Evolutionary conservation across 2,797 vertebrate species (phyloP), one percentile per base, ranked within the genome.

Genomic region (Arrhamphus sclerolepis): DNA sequence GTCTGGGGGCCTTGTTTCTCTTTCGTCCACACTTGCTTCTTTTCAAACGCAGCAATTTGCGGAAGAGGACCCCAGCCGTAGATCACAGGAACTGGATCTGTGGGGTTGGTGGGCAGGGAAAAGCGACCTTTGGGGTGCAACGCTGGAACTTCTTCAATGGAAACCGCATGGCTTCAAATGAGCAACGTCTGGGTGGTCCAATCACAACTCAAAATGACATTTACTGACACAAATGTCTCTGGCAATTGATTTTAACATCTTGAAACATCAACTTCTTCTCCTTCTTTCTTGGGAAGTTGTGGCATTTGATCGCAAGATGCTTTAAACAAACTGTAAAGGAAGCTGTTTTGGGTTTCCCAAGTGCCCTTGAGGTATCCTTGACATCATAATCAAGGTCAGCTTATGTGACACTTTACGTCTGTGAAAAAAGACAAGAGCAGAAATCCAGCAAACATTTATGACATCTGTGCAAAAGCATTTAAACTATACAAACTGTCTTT

Each of bases 121-220:
- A 66, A 60, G n/a, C 11, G 34, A 71, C 65, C 78, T 80, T 84
- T 80, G 54, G 82, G 78, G 66, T 77, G 62, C 71, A 74, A 71
- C 52, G 55, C 54, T 77, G 77, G 74, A 87, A 86, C 74, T 79
- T 79, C 75, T 82, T 81, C 81, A 85, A 85, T 91, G 78, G 77
- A 87, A 90, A 85, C 84, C 75, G 60, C 80, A 87, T 83, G 81
- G 70, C 74, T 75, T 85, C 84, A 81, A 86, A 89, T 62, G 81
- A 74, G 62, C 38, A 70, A 75, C 67, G 69, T 77, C 75, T 85
- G 88, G 89, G 87, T 91, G 89, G 89, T 89, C 87, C 83, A 83
- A 71, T 89, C 83, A 89, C n/a, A 81, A 77, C 75, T 63, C 67
- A 56, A 66, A 70, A 81, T 75, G 84, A 85, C 80, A 89, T 86